phyloP scores from a whole-genome alignment of 2,888 invertebrate species.

The Rhingia rostrata region DNA sequence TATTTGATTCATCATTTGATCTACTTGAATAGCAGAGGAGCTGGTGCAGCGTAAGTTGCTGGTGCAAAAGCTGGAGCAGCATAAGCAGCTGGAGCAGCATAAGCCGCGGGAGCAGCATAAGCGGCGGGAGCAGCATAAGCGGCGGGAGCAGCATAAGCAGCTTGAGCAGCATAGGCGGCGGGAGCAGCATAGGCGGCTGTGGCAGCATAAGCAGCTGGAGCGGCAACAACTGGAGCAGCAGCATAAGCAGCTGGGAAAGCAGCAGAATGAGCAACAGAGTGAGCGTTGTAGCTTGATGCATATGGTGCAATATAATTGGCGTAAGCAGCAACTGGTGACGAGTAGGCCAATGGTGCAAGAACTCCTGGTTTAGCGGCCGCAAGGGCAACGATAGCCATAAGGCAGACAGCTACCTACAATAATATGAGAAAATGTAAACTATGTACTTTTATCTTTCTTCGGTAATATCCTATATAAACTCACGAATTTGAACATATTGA shows the following conservation, averaged over 20 bases:
- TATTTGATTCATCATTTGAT: too few species aligned
- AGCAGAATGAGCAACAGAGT: conserved; percentile 78
- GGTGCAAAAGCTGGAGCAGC: conserved; percentile 49
- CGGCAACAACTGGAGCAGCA: conserved; percentile 56
- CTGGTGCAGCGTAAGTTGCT: conserved; percentile 51
- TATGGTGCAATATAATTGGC: conserved; percentile 84
- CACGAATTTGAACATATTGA: conserved; percentile 72
- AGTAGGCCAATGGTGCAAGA: conserved; percentile 76
- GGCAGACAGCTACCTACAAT: conserved; percentile 59
- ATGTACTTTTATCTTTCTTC: not conserved
- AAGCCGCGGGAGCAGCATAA: conserved; percentile 54
- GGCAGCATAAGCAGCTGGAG: not conserved
- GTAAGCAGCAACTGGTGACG: conserved; percentile 65
- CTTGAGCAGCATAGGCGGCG: too few species aligned
- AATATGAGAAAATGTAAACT: not conserved
- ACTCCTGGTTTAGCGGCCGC: conserved; percentile 72
- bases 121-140: conserved; percentile 81
- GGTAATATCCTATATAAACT: conserved; percentile 30
- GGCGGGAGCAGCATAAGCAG: conserved; percentile 52
- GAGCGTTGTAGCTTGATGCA: conserved; percentile 84
- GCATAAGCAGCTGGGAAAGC: conserved; percentile 66
- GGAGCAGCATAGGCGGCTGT: too few species aligned
- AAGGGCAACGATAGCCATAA: conserved; percentile 69
- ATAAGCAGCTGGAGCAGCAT: conserved; percentile 56
- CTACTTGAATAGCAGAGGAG: conserved; percentile 64